Evolutionary conservation across 2,113 vertebrate genomes (phyloP), one percentile per base, ranked within the genome.

Genomic region (Epinephelus moara): DNA sequence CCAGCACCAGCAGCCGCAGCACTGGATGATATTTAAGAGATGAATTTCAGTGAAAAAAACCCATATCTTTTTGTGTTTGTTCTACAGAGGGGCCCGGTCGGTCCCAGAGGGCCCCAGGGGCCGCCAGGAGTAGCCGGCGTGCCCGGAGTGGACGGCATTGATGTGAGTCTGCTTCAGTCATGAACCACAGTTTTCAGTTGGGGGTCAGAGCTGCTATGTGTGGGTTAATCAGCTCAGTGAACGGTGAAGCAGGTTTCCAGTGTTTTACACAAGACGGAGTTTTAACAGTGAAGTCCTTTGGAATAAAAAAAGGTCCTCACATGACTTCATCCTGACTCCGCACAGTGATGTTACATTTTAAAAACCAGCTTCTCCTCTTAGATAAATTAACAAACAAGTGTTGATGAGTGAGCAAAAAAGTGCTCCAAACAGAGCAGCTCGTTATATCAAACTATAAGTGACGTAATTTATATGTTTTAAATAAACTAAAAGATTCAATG

Each of bases 121-220:
- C 96, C 96, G 0, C 95, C 96, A 0, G 98, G 98, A 6, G 82
- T 93, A 4, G 89, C 96, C 14, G 98, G 98, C 85, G 97, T 98
- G 85, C 95, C 98, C 0, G 98, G 98, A 82, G 97, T 99, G 33
- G 97, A 99, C 12, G 98, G 98, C 67, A 98, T 99, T 1, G 98
- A 99, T 84, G 98, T 99, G 95, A 99, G 97, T 96, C 10, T 0
- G 6, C 57, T 63, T 55, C 19, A 30, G 47, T 61, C 3, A 6
- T 21, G 14, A 61, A 64, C 1, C 27, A 19, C 12, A 13, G 17
- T 19, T 27, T 62, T 74, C 19, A 63, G 49, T 70, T 40, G 18
- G 30, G 4, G 37, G 10, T 84, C 56, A 5, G 6, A 17, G 47
- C 12, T n/a, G 59, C 53, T 23, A 4, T 10, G 12, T 59, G 11